phyloP scores from a whole-genome alignment of 2,113 vertebrate genomes.

The Sprattus sprattus region DNA sequence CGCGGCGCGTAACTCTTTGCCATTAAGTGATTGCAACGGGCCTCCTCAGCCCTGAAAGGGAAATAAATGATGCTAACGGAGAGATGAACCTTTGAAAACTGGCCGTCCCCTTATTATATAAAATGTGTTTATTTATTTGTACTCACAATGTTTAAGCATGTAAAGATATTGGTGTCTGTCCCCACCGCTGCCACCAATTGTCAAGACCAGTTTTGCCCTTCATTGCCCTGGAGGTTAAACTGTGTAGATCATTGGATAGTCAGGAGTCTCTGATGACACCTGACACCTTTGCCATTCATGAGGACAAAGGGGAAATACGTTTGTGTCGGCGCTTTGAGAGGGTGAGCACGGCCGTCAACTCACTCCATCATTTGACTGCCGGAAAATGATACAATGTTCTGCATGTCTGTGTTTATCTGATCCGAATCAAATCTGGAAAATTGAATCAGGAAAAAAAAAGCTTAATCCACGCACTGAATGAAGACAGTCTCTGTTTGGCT shows the following conservation, averaged over 20 bases:
- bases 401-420: not conserved
- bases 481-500: not conserved
- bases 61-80: conserved; percentile 6
- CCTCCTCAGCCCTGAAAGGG: not conserved
- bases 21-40: not conserved
- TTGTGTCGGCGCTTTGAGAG: not conserved
- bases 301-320: not conserved
- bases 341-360: not conserved
- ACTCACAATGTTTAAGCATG: not conserved
- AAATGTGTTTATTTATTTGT: not conserved
- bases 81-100: conserved; percentile 15
- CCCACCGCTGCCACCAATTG: not conserved
- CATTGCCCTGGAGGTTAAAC: not conserved
- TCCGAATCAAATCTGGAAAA: conserved; percentile 8
- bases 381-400: not conserved
- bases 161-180: not conserved
- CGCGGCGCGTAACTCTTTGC: conserved; percentile 11
- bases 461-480: not conserved
- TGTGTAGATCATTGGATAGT: not conserved
- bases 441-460: not conserved
- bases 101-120: not conserved
- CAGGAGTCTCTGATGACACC: not conserved
- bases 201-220: not conserved
- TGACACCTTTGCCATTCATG: not conserved
- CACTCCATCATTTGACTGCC: not conserved